Evolutionary conservation across 2,113 vertebrate genomes (phyloP), one percentile per base, ranked within the genome.

Genomic region (Tetrao urogallus): DNA sequence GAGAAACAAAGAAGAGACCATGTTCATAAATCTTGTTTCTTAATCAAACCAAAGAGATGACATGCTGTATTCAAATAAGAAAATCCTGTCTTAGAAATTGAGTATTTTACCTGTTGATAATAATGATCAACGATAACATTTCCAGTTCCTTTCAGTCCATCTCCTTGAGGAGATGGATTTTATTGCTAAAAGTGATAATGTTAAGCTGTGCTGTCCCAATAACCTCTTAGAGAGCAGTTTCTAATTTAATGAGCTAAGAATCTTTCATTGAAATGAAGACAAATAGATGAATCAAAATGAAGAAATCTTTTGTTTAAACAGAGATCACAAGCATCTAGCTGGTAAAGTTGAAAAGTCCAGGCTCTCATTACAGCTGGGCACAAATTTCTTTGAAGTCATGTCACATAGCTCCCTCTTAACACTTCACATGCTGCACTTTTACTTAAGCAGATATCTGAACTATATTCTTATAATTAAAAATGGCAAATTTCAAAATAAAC

Each of bases 221-320:
- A 83, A 90, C 79, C 72, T 90, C 85, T 64, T 34, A 72, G 70
- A 84, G 36, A 95, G 61, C 28, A 57, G 77, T 20, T 88, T 88
- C 42, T 83, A 65, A 90, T 86, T 81, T 78, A 81, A 72, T 52
- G 58, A 92, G 48, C 63, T 75, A 73, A 69, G 57, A 92, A 60
- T 81, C 73, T 70, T 75, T 36, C 63, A 72, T 1, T 75, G 83
- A 90, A 90, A 56, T 21, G 22, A 77, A 38, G 57, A 77, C 57
- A 95, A 90, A 93, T n/a, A 88, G 69, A 43, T 63, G 36, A 90
- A 86, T 93, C 60, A 69, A 81, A 91, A 88, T 48, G 69, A 58
- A 93, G 22, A 74, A 58, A 81, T 81, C 42, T 83, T 93, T 86
- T 93, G 69, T 96, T 96, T 86, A 86, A 93, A 75, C 25, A 78